Base-by-base conservation (phyloP, 92 coral and sea anemone genomes). In the Phenganax marumi region DNA sequence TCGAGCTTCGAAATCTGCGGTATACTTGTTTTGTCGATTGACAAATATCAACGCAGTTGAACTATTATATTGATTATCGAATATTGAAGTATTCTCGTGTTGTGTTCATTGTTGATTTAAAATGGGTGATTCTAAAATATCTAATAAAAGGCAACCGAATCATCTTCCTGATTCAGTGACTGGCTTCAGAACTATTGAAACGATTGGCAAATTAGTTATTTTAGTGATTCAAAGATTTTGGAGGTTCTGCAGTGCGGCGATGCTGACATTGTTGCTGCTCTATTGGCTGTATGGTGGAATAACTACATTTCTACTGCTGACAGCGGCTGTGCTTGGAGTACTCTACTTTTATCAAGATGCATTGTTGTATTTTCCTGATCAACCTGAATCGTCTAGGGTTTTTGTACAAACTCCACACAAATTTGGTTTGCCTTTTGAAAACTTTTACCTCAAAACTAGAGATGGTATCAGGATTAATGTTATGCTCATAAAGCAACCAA, bases 221-320 rank as follows among this genome's bases (percentile, higher is more conserved):
- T 89, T 89, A 60, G 88, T 95, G 16, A 82, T 95, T 21, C 82
- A 92, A 25, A 91, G 97, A 3, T 95, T 91, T 82, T 95, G 98
- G 98, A 79, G 98, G 56, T 86, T 91, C 17, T 95, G 98, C 57
- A 95, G 97, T 68, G 98, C 98, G 6, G 98, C 97, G 0, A 89
- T 95, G 91, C 65, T 95, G 73, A 92, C 96, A 6, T 80, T 95
- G 55, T 86, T 95, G 6, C 86, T 95, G 21, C 78, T 95, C 10
- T 95, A 95, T 86, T 95, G 98, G 98, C 52, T 95, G 18, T 95
- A 95, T 68, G 98, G 98, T 62, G 98, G 98, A 7, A 97, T 95
- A 10, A 92, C 93, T 3, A 95, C 92, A 22, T 95, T 95, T 66
- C 92, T 95, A 18, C 88, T 95, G 50, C 87, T 95, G 24, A 88